These are phyloP conservation scores for Drosophila ustulata DNA, from an alignment of 2,888 invertebrate species.

Conservation along the genomic window DNA sequence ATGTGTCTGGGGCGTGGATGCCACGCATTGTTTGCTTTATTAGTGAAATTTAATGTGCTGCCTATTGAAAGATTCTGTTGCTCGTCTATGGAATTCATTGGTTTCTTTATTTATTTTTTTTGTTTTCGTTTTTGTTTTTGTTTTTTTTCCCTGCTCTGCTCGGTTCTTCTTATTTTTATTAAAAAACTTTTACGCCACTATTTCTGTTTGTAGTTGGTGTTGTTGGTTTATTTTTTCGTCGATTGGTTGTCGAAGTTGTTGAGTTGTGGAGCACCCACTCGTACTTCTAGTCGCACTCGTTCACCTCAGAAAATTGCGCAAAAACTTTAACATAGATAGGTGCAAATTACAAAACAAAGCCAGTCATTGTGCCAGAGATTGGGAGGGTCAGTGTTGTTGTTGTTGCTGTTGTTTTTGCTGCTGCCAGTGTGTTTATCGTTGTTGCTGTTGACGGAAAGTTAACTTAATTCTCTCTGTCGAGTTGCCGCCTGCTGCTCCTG, in stretches of 20 bases:
- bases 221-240: slow-evolving; percentile 16
- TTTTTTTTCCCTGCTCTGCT: too few species aligned
- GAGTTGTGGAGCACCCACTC: slow-evolving; percentile 12
- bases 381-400: slow-evolving; percentile 33
- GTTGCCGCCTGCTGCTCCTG: not conserved
- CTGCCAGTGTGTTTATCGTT: slow-evolving; percentile 16
- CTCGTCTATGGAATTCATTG: not conserved
- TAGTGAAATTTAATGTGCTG: slow-evolving; percentile 75
- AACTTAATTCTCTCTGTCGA: slow-evolving; percentile 23
- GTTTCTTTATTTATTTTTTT: not conserved
- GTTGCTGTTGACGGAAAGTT: slow-evolving; percentile 30
- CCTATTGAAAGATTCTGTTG: slow-evolving; percentile 58
- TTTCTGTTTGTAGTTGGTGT: slow-evolving; percentile 25
- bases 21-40: slow-evolving; percentile 75
- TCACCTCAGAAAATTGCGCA: slow-evolving; percentile 45
- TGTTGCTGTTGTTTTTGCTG: not conserved
- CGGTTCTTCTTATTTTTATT: slow-evolving; percentile 45
- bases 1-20: slow-evolving; percentile 27
- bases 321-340: slow-evolving; percentile 75
- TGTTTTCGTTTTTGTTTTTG: not conserved
- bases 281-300: not conserved
- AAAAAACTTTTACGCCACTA: slow-evolving; percentile 59
- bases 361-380: slow-evolving; percentile 40
- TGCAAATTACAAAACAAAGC: slow-evolving; percentile 82
- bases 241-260: slow-evolving; percentile 19